Evolutionary conservation across 2,113 vertebrate species (phyloP).

Genomic region (Brienomyrus longianalis): DNA sequence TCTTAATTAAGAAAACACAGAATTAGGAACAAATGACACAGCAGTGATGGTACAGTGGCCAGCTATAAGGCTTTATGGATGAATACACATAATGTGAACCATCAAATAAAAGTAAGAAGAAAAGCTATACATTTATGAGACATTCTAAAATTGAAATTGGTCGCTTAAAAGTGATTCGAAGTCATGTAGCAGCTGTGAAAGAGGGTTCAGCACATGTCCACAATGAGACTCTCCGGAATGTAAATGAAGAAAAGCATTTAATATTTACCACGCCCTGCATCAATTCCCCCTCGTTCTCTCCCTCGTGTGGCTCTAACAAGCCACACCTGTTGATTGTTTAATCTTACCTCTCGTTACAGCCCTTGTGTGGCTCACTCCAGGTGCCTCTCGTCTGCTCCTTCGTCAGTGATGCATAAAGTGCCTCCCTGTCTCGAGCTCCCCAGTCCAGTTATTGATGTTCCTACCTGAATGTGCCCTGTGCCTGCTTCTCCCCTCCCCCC

Average conservation of each 20-base stretch:
- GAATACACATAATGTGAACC: not conserved
- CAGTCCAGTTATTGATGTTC: too few relatives aligned
- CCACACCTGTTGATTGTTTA: too few relatives aligned
- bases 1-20: not conserved
- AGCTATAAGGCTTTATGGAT: not conserved
- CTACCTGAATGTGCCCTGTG: too few relatives aligned
- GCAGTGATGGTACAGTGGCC: not conserved
- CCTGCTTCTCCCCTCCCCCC: accelerated
- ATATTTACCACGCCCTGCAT: not conserved
- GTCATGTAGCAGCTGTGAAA: not conserved
- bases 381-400: too few relatives aligned
- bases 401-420: too few relatives aligned
- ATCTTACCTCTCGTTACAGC: too few relatives aligned
- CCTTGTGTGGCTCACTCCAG: too few relatives aligned
- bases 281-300: too few relatives aligned
- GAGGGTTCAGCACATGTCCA: not conserved
- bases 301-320: too few relatives aligned
- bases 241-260: not conserved
- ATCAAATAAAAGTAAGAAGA: not conserved
- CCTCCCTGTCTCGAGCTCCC: too few relatives aligned
- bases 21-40: not conserved
- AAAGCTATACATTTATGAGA: not conserved
- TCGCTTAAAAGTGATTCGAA: not conserved
- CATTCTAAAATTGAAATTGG: not conserved
- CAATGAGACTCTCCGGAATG: not conserved